These are phyloP conservation scores for Stichopus horrens DNA, from an alignment of 53 echinoderm and acorn worm species.

Conservation along the genomic window DNA sequence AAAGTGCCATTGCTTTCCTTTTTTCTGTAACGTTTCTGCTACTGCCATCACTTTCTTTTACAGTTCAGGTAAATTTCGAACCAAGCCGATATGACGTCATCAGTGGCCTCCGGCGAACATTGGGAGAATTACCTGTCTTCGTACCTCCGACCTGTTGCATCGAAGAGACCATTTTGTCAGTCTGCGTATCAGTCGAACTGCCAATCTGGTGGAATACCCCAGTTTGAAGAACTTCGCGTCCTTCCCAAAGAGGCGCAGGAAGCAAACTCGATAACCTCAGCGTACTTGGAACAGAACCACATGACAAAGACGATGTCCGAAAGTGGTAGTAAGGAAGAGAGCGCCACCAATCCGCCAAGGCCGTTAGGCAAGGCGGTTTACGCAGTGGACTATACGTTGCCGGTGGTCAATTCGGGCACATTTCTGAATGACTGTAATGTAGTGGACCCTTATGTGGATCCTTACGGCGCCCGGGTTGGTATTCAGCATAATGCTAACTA, in stretches of 20 bases:
- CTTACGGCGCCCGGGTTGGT: not conserved
- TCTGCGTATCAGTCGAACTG: not conserved
- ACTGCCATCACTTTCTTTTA: not conserved
- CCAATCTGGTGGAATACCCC: not conserved
- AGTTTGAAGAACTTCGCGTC: constrained; percentile 17
- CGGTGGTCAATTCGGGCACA: not conserved
- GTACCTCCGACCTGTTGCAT: not conserved
- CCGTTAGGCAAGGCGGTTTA: not conserved
- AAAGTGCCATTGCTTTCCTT: too few species aligned
- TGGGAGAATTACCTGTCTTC: constrained; percentile 11
- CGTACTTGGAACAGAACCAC: not conserved
- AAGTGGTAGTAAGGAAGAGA: not conserved
- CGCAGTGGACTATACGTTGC: not conserved
- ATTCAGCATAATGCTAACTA: not conserved
- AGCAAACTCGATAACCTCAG: not conserved
- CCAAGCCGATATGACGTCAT: not conserved
- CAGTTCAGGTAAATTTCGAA: not conserved
- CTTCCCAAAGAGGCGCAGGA: not conserved
- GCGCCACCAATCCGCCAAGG: not conserved
- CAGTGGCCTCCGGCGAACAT: not conserved
- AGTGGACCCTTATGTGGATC: not conserved
- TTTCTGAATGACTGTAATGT: not conserved
- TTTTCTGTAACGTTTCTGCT: not conserved
- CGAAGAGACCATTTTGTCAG: not conserved
- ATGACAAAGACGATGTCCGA: not conserved